These are phyloP conservation scores for Eumaeus atala DNA, from an alignment of 1,140 invertebrate species.

Conservation along the genomic window DNA sequence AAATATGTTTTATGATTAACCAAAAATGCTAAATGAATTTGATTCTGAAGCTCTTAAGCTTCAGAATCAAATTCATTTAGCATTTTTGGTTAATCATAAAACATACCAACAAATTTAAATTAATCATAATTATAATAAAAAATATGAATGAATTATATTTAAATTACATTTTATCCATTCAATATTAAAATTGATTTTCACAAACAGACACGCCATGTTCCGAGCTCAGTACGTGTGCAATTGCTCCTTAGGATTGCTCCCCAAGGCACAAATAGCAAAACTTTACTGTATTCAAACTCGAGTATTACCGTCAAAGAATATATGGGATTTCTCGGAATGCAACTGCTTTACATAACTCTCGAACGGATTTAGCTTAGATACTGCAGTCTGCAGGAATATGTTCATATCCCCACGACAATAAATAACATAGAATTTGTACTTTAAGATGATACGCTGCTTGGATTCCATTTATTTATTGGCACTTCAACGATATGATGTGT, in stretches of 20 bases:
- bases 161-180: no score
- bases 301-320: conserved; percentile 9
- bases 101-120: no score
- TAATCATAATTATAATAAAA: no score
- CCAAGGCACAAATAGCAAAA: conserved; percentile 1
- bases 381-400: conserved; percentile 10
- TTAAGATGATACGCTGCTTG: not conserved
- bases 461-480: conserved; percentile 6
- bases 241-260: not conserved
- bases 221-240: no score
- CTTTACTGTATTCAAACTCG: conserved; percentile 7
- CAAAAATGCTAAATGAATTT: no score
- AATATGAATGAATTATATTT: no score
- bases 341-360: conserved; percentile 7
- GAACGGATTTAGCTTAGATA: conserved; percentile 7
- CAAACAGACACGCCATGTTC: no score
- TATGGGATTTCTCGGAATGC: not conserved
- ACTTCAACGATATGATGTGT: not conserved
- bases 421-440: conserved; percentile 10
- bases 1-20: no score
- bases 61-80: no score
- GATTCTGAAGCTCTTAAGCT: no score
- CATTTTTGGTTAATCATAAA: no score
- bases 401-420: conserved; percentile 10
- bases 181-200: no score